Percentiles rank a stretch among this genome's conserved stretches.
These are phyloP conservation scores for Sphaerophoria rueppellii DNA, from an alignment of 2,888 invertebrate species.

Conservation along the genomic window DNA sequence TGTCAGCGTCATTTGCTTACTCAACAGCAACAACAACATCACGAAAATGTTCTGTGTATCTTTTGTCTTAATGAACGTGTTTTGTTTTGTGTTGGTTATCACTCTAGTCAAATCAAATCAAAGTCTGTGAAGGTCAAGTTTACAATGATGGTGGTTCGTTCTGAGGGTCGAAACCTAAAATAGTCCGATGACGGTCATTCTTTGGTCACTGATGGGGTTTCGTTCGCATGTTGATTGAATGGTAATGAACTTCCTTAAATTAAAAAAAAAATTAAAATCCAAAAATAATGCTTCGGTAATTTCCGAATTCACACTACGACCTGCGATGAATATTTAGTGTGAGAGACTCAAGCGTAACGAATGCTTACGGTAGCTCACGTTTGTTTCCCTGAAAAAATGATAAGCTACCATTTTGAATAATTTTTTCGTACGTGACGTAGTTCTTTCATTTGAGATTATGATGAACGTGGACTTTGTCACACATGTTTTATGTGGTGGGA, in stretches of 20 bases:
- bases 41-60: conserved; percentile 18
- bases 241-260: conserved; percentile 58
- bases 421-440: conserved; percentile 27
- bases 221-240: conserved; percentile 21
- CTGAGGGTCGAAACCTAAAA: conserved; percentile 45
- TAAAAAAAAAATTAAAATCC: neutral
- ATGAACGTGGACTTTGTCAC: conserved; percentile 22
- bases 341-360: conserved; percentile 44
- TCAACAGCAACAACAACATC: neutral
- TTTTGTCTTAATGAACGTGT: neutral
- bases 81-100: neutral
- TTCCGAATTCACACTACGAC: conserved; percentile 19
- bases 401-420: conserved; percentile 25
- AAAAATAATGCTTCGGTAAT: conserved; percentile 26
- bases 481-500: neutral
- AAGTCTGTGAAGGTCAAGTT: conserved; percentile 36
- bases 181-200: conserved; percentile 34
- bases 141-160: conserved; percentile 44
- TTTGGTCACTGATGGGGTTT: conserved; percentile 6
- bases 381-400: conserved; percentile 5
- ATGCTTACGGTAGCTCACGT: conserved; percentile 31
- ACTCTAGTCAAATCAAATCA: conserved; percentile 3
- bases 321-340: conserved; percentile 34
- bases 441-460: neutral
- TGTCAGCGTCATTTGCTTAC: neutral